Evolutionary conservation across 2,888 invertebrate species (phyloP).

Genomic region (Rhynchonema sp.): DNA sequence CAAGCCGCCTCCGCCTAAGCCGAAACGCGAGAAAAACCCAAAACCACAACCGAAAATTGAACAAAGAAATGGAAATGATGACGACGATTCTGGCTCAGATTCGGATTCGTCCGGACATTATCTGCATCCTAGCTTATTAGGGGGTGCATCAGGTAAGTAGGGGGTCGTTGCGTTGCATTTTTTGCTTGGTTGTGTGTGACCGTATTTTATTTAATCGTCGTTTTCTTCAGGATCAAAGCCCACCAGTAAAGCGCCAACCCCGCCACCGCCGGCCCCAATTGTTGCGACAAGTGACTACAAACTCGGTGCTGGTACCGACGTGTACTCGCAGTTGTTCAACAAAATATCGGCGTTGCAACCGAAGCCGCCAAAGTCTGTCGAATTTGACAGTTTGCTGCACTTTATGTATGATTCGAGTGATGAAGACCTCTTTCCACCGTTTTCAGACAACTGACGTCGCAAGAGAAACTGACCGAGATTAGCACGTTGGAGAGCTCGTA

Average conservation of each 20-base stretch:
- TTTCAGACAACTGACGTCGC: background rate
- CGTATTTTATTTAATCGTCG: no score
- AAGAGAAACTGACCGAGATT: background rate
- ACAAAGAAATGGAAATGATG: background rate
- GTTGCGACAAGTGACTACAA: slow-evolving; percentile 1
- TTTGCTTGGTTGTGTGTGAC: no score
- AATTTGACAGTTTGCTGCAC: background rate
- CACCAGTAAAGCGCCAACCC: no score
- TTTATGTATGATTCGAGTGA: background rate
- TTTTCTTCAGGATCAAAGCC: no score
- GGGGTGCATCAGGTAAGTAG: slow-evolving; percentile 5
- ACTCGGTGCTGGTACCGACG: slow-evolving; percentile 13
- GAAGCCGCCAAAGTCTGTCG: background rate
- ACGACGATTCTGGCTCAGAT: slow-evolving; percentile 15
- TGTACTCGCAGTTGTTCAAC: slow-evolving; percentile 20
- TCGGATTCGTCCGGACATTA: slow-evolving; percentile 41
- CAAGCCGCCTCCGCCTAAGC: slow-evolving; percentile 3
- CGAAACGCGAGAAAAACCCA: background rate
- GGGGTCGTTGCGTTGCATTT: no score
- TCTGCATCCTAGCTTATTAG: slow-evolving; percentile 55
- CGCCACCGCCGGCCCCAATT: no score
- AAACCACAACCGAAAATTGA: background rate
- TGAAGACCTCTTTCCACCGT: background rate
- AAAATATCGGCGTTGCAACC: slow-evolving; percentile 10
- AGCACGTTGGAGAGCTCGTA: no score